Conservation (phyloP, 2,888 invertebrate species). For the Diadromus collaris region DNA sequence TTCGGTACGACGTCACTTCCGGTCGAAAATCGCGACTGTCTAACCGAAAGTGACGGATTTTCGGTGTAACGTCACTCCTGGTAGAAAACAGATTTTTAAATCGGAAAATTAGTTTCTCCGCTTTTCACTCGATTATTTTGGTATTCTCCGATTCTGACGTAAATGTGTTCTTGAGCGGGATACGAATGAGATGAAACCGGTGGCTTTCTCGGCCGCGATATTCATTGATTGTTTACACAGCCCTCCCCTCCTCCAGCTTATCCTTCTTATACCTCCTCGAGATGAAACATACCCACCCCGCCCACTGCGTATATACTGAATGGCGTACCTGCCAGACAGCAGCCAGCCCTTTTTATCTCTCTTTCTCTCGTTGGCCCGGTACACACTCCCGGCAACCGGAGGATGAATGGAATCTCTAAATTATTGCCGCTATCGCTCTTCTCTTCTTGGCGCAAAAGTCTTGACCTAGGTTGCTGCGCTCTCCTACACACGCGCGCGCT, state of each 20-base stretch:
- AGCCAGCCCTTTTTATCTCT: slow-evolving; percentile 59
- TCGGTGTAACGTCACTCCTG: background rate
- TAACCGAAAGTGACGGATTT: background rate
- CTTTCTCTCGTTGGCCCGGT: slow-evolving; percentile 45
- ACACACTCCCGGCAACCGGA: slow-evolving; percentile 46
- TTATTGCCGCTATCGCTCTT: slow-evolving; percentile 68
- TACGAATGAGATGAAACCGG: slow-evolving; percentile 51
- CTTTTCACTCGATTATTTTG: slow-evolving; percentile 12
- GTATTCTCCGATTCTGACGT: background rate
- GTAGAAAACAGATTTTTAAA: background rate
- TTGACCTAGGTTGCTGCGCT: slow-evolving; percentile 66
- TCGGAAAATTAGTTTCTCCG: background rate
- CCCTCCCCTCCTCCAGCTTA: slow-evolving; percentile 57
- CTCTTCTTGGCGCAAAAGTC: slow-evolving; percentile 56
- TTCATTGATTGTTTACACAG: slow-evolving; percentile 72
- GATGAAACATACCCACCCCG: slow-evolving; percentile 61
- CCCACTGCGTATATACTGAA: slow-evolving; percentile 59
- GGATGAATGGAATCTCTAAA: slow-evolving; percentile 70
- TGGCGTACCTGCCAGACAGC: slow-evolving; percentile 60
- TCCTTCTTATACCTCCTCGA: slow-evolving; percentile 51
- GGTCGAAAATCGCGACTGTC: background rate
- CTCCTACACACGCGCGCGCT: slow-evolving; percentile 50
- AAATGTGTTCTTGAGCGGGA: slow-evolving; percentile 37
- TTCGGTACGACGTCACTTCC: too few relatives aligned
- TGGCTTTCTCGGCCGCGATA: slow-evolving; percentile 63